Base-by-base conservation (phyloP, 92 coral and sea anemone genomes). In the Siderastrea radians region DNA sequence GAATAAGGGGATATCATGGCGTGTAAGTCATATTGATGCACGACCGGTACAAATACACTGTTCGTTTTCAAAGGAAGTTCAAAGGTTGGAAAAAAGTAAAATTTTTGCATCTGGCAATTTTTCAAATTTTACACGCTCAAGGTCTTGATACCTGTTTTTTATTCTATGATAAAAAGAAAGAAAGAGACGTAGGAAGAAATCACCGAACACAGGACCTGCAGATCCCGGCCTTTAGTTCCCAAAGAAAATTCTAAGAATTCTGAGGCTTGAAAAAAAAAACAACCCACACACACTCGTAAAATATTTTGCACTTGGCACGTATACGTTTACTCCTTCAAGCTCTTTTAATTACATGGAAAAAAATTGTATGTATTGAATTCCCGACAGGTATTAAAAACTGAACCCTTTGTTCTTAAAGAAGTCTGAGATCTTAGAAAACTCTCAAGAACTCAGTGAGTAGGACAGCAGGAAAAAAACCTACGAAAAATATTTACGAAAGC, bases 1-100 rank as follows among this genome's bases (percentile, higher is more conserved):
- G 15, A 43, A 62, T 55, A 44, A 13, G 17, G 69, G 14, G 77
- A 53, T 72, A 61, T 83, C 49, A 58, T 51, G 49, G 51, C 46
- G 53, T 19, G 80, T 49, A 74, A 84, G 60, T 43, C 46, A 1
- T 55, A 46, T 64, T 19, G 62, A 84, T 74, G 62, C n/a, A 74
- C 13, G 16, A 74, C 64, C 52, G 15, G 71, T 46, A 82, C 14
- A 68, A 81, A n/a, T 1, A 38, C 3, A 50, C 46, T 16, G 3
- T 16, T 72, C 17, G 1, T 50, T 72, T 13, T 72, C 59, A 13
- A 72, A 52, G 17, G 4, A 54, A 11, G 53, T 52, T 4, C 3
- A 11, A 3, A n/a, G 15, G 17, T 6, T 19, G 11, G 16, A 17
- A 26, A 74, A 51, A 2, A 3, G 1, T 12, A 19, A 74, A 9